phyloP scores from a whole-genome alignment of 2,888 invertebrate genomes.

The Cephus rjabovi region DNA sequence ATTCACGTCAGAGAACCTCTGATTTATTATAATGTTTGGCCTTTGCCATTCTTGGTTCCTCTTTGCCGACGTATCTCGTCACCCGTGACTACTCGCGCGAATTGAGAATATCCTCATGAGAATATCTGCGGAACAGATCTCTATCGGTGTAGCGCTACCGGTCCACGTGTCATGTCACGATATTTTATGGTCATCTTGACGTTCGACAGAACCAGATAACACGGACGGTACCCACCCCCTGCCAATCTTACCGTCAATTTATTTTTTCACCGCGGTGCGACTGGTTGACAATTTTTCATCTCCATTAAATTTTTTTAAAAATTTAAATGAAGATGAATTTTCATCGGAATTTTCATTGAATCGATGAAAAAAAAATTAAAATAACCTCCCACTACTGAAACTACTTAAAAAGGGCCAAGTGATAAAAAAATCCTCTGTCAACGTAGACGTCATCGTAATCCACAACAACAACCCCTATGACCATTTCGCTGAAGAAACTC shows the following conservation, averaged over 20 bases:
- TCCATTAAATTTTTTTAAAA: neutral
- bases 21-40: slow-evolving; percentile 60
- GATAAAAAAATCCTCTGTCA: neutral
- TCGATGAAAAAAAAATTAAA: neutral
- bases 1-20: slow-evolving; percentile 55
- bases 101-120: slow-evolving; percentile 40
- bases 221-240: neutral
- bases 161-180: neutral
- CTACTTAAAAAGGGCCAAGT: neutral
- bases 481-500: neutral
- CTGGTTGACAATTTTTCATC: neutral
- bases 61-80: slow-evolving; percentile 7
- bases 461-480: neutral
- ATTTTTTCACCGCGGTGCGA: neutral
- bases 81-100: slow-evolving; percentile 32
- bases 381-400: neutral
- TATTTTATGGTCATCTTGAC: neutral
- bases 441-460: neutral
- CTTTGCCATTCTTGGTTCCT: slow-evolving; percentile 8
- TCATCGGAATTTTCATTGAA: neutral
- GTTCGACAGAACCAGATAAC: neutral
- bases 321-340: neutral
- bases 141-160: neutral
- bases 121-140: slow-evolving; percentile 10
- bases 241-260: neutral